phyloP scores from a whole-genome alignment of 2,797 vertebrate species.

The Ataeniobius toweri region DNA sequence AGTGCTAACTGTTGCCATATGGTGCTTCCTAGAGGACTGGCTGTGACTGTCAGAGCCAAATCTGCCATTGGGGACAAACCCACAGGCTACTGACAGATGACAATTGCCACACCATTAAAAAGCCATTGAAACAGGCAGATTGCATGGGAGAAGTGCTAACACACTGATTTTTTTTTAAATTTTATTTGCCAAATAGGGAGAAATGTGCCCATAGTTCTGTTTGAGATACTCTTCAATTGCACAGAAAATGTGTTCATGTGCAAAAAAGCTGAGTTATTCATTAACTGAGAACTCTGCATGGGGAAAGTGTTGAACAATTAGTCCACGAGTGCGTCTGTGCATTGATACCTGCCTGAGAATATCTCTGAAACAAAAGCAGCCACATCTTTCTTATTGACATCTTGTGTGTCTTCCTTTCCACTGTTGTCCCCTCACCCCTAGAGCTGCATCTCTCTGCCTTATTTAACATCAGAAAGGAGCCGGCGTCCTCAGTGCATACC shows the following conservation, averaged over 20 bases:
- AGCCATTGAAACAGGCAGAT: constrained; percentile 46
- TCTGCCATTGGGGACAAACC: constrained; percentile 61
- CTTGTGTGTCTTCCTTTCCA: constrained; percentile 31
- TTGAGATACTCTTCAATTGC: not conserved
- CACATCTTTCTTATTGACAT: constrained; percentile 61
- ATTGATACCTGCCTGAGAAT: constrained; percentile 42
- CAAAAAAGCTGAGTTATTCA: not conserved
- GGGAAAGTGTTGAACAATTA: not conserved
- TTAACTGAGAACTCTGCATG: not conserved
- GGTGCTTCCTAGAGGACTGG: constrained; percentile 46
- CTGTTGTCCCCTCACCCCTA: not conserved
- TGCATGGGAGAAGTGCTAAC: constrained; percentile 1
- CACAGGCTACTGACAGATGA: constrained; percentile 65
- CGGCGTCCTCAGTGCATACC: constrained; percentile 55
- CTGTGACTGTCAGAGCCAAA: constrained; percentile 62
- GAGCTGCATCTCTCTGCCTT: constrained; percentile 44
- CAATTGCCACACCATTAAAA: constrained; percentile 70
- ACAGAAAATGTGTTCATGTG: not conserved
- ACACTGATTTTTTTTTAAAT: constrained; percentile 13
- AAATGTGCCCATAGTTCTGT: not conserved
- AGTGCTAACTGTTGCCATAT: constrained; percentile 58
- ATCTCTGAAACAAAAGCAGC: constrained; percentile 57
- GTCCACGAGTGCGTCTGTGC: constrained; percentile 3
- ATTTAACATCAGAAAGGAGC: constrained; percentile 76
- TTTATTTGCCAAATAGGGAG: not conserved